Evolutionary conservation across 1,140 invertebrate species (phyloP).

Genomic region (Drosophila ironensis): DNA sequence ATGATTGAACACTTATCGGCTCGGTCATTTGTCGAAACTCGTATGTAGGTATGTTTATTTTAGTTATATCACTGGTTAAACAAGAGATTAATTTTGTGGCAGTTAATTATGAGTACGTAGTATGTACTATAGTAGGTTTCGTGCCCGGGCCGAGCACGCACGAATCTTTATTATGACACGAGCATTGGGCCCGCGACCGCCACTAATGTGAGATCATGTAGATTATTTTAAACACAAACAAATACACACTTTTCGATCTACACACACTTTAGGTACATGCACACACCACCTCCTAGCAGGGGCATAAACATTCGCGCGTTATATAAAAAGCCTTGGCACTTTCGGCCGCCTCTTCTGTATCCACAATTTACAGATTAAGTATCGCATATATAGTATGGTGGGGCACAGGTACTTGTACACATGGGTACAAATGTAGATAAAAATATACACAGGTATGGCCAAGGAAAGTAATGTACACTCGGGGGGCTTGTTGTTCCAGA

Average conservation of each 20-base stretch:
- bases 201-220: conserved; percentile 38
- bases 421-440: conserved; percentile 21
- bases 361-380: conserved; percentile 20
- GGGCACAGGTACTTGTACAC: conserved; percentile 11
- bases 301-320: conserved; percentile 18
- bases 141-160: conserved; percentile 22
- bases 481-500: conserved; percentile 14
- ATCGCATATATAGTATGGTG: conserved; percentile 7
- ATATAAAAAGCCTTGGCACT: conserved; percentile 21
- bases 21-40: background rate
- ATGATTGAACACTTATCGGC: conserved; percentile 8
- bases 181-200: conserved; percentile 11
- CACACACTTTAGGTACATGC: conserved; percentile 17
- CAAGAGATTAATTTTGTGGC: conserved; percentile 21
- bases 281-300: too few relatives aligned
- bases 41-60: too few relatives aligned
- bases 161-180: conserved; percentile 12
- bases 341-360: conserved; percentile 23
- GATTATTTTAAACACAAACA: conserved; percentile 43
- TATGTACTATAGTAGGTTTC: too few relatives aligned
- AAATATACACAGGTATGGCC: conserved; percentile 34
- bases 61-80: conserved; percentile 18
- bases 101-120: too few relatives aligned
- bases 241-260: conserved; percentile 21
- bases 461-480: conserved; percentile 15